A percentile compares a stretch with the other conserved stretches of the same genome.
phyloP scores from a whole-genome alignment of 2,797 vertebrate genomes.

The Salarias fasciatus region DNA sequence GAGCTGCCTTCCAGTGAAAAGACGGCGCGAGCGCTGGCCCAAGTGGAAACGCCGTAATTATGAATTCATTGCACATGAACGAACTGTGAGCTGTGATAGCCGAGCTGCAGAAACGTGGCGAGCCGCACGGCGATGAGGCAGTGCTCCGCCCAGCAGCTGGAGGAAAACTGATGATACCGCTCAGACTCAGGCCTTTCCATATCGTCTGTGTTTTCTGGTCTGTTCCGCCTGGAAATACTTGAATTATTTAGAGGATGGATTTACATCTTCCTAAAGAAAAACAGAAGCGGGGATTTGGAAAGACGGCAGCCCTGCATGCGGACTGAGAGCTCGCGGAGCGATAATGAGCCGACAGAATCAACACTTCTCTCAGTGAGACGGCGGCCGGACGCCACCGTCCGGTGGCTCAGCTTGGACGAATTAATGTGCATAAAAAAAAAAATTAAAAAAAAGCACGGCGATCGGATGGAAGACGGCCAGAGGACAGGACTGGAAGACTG shows the following conservation, averaged over 20 bases:
- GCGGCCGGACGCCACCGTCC: too few relatives aligned
- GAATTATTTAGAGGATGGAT: conserved; percentile 18
- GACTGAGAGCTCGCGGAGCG: conserved; percentile 7
- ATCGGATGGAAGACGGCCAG: conserved; percentile 48
- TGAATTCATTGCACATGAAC: conserved; percentile 47
- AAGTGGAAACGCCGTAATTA: conserved; percentile 40
- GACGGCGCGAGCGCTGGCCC: conserved; percentile 20
- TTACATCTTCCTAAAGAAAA: conserved; percentile 9
- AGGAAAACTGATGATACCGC: conserved; percentile 28
- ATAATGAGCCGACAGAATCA: conserved; percentile 24
- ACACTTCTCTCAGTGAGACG: conserved; percentile 14
- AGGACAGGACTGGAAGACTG: conserved; percentile 43
- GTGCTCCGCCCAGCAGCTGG: conserved; percentile 16
- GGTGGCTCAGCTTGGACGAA: conserved; percentile 28
- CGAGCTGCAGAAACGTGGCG: conserved; percentile 50
- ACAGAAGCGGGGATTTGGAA: conserved; percentile 10
- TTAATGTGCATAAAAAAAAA: conserved; percentile 35
- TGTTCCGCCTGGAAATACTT: conserved; percentile 20
- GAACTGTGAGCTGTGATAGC: conserved; percentile 30
- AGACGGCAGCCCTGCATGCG: not conserved
- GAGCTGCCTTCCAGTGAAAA: conserved; percentile 35
- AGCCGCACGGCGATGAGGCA: conserved; percentile 20
- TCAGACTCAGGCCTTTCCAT: conserved; percentile 6
- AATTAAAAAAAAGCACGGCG: conserved; percentile 3
- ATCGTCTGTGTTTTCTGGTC: conserved; percentile 9